Conservation (phyloP, 2,888 invertebrate species). For the Protula sp. region DNA sequence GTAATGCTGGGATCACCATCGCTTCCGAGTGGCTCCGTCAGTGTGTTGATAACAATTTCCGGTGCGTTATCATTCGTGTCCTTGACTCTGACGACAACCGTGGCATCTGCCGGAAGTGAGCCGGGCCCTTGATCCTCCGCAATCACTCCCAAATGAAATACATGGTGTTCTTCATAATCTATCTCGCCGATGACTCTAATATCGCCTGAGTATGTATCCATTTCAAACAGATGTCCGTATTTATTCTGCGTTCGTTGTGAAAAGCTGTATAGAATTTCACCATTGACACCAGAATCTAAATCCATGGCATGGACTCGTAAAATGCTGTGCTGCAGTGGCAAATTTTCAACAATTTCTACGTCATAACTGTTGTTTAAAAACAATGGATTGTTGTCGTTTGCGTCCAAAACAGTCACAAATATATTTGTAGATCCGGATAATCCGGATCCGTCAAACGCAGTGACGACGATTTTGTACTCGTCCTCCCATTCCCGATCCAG, state of each 20-base stretch:
- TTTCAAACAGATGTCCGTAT: constrained; percentile 18
- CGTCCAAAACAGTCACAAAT: constrained; percentile 11
- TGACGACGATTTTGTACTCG: constrained; percentile 17
- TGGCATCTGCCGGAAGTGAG: constrained; percentile 14
- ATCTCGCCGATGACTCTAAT: constrained; percentile 16
- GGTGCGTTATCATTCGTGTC: constrained; percentile 25
- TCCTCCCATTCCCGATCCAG: constrained; percentile 23
- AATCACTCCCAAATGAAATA: constrained; percentile 18
- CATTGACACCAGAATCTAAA: constrained; percentile 23
- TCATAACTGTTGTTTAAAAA: constrained; percentile 14
- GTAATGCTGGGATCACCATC: too few species aligned
- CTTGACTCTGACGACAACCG: constrained; percentile 17
- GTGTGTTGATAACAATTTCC: constrained; percentile 17
- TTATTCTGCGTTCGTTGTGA: constrained; percentile 6
- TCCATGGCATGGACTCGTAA: constrained; percentile 22
- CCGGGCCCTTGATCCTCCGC: constrained; percentile 20
- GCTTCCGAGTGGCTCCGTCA: constrained; percentile 6
- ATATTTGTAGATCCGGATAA: constrained; percentile 10
- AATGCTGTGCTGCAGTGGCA: constrained; percentile 10
- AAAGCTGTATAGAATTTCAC: constrained; percentile 20
- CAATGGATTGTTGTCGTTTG: constrained; percentile 15
- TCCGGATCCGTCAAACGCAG: constrained; percentile 19
- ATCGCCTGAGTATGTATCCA: constrained; percentile 19
- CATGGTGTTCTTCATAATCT: constrained; percentile 18
- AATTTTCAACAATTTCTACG: constrained; percentile 18